Evolutionary conservation across 2,113 vertebrate genomes (phyloP).

Genomic region (Saguinus imperator): DNA sequence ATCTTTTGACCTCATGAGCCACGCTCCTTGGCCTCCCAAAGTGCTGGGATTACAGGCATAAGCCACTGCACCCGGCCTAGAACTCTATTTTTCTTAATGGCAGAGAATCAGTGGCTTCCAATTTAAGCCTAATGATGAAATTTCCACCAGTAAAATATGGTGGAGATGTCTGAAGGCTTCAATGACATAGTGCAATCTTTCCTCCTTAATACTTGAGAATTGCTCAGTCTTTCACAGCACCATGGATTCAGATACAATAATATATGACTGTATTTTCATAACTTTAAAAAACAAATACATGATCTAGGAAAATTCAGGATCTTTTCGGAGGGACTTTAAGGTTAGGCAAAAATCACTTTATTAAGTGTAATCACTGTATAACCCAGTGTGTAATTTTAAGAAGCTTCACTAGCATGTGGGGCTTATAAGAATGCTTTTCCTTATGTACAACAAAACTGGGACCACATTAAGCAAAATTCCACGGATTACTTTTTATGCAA

Average conservation of each 20-base stretch:
- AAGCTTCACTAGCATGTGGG: not conserved
- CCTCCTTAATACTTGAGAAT: not conserved
- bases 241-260: not conserved
- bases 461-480: not conserved
- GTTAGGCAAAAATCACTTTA: not conserved
- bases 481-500: not conserved
- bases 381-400: not conserved
- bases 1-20: too few species aligned
- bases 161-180: not conserved
- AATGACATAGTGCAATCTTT: not conserved
- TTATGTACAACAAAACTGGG: not conserved
- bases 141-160: not conserved
- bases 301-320: not conserved
- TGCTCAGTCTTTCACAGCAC: not conserved
- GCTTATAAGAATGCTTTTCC: conserved; percentile 17
- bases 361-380: not conserved
- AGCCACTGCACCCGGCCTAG: not conserved
- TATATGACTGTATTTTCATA: not conserved
- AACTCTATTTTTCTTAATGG: not conserved
- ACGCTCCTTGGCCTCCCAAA: too few species aligned
- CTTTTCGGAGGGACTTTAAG: not conserved
- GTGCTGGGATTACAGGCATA: too few species aligned
- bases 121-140: conserved; percentile 16
- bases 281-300: conserved; percentile 34
- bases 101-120: not conserved